A percentile compares a stretch with the other conserved stretches of the same genome.
phyloP scores from a whole-genome alignment of 2,888 invertebrate species.

The Conomelus anceps region DNA sequence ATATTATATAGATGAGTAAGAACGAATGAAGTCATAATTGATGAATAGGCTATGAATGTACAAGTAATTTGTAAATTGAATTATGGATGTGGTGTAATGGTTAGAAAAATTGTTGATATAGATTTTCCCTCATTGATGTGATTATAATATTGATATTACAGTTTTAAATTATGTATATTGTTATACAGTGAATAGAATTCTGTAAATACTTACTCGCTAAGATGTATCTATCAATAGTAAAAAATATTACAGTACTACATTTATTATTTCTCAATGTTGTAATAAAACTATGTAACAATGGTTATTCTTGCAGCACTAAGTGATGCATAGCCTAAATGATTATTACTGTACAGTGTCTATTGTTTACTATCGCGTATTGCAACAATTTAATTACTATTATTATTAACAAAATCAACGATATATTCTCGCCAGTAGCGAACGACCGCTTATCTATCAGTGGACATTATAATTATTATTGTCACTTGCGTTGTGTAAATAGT shows the following conservation, averaged over 20 bases:
- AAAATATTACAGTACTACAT: neutral
- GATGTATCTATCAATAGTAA: neutral
- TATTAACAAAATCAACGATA: slow-evolving; percentile 32
- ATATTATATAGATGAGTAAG: neutral
- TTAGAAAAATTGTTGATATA: neutral
- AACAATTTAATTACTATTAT: slow-evolving; percentile 29
- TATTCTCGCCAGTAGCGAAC: slow-evolving; percentile 29
- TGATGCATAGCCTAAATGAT: slow-evolving; percentile 23
- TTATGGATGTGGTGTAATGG: neutral
- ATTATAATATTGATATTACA: neutral
- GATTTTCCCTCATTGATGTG: neutral
- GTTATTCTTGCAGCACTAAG: slow-evolving; percentile 24
- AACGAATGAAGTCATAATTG: neutral
- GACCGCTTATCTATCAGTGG: slow-evolving; percentile 20
- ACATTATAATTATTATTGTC: slow-evolving; percentile 23
- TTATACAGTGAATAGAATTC: neutral
- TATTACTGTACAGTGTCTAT: slow-evolving; percentile 27
- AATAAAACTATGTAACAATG: neutral
- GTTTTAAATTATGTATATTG: neutral
- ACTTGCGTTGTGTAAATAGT: slow-evolving; percentile 21
- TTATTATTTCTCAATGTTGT: neutral
- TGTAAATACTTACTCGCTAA: neutral
- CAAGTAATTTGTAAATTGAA: neutral
- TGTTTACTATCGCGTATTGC: slow-evolving; percentile 23
- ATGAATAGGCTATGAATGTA: no score